phyloP scores from a whole-genome alignment of 1,140 invertebrate genomes.

The Camponotus floridanus region DNA sequence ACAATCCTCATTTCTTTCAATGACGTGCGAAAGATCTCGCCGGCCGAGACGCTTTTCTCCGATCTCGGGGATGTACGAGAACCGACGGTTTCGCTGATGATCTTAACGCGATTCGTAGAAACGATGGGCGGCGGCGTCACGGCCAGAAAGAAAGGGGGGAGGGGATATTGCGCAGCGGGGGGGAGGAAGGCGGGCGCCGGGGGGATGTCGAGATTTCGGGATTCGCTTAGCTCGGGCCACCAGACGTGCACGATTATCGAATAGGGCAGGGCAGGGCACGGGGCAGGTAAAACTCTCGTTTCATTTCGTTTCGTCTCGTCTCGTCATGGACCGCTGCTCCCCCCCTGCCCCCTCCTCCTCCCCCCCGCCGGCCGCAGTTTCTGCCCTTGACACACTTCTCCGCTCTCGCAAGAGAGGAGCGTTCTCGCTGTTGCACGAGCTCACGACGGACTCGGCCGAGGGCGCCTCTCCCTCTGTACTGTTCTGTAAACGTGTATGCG shows the following conservation, averaged over 20 bases:
- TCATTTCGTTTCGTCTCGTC: conserved; percentile 79
- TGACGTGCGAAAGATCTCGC: conserved; percentile 41
- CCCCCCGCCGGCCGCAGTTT: conserved; percentile 58
- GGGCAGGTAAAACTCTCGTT: conserved; percentile 77
- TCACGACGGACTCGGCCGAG: conserved; percentile 61
- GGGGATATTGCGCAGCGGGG: conserved; percentile 20
- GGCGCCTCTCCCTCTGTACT: conserved; percentile 58
- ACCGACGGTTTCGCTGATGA: conserved; percentile 7
- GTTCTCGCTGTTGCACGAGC: conserved; percentile 65
- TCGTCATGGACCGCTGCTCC: conserved; percentile 80
- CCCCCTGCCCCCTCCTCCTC: conserved; percentile 38
- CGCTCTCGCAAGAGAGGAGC: conserved; percentile 67
- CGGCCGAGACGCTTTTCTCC: conserved; percentile 17
- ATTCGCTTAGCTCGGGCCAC: conserved; percentile 50
- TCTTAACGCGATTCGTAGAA: conserved; percentile 43
- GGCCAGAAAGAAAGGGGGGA: background rate
- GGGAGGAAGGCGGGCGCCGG: background rate
- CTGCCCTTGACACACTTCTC: conserved; percentile 84
- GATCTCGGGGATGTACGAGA: background rate
- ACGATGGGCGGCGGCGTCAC: background rate
- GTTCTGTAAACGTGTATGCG: background rate
- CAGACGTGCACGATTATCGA: conserved; percentile 5
- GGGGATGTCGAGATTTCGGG: conserved; percentile 51
- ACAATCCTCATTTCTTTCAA: conserved; percentile 43
- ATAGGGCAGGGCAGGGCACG: conserved; percentile 12